Conservation (phyloP, 2,113 vertebrate genomes). For the Zosterops hypoxanthus region DNA sequence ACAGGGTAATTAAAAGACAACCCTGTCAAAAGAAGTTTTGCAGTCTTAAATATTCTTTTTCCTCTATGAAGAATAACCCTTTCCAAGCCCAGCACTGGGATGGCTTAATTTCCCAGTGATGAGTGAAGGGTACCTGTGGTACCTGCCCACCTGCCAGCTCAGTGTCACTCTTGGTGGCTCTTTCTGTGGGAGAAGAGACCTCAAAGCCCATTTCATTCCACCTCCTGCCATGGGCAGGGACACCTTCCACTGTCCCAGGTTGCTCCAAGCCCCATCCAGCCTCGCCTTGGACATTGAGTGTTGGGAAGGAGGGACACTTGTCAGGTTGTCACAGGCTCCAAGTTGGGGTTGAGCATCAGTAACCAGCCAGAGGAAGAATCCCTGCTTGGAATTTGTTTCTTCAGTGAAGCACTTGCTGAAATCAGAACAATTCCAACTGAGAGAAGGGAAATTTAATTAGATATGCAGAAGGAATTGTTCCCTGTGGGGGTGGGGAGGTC, state of each 20-base stretch:
- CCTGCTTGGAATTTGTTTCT: not conserved
- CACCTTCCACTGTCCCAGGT: accelerated
- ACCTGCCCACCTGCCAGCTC: not conserved
- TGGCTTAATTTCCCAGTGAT: not conserved
- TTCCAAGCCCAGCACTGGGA: not conserved
- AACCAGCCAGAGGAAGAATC: not conserved
- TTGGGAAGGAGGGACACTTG: not conserved
- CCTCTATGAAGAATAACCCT: not conserved
- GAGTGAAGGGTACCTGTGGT: not conserved
- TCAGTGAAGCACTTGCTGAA: not conserved
- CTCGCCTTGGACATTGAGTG: accelerated
- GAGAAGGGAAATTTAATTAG: not conserved
- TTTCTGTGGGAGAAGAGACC: not conserved
- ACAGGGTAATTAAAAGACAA: slow-evolving; percentile 65
- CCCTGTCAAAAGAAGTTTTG: slow-evolving; percentile 57
- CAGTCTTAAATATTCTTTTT: slow-evolving; percentile 8
- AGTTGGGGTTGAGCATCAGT: accelerated
- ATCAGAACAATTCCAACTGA: not conserved
- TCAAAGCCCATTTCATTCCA: not conserved
- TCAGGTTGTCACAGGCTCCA: not conserved
- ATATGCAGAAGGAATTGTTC: not conserved
- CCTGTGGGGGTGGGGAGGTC: not conserved
- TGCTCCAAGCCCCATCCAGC: accelerated
- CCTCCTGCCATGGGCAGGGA: not conserved
- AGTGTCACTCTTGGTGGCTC: accelerated